These are phyloP conservation scores for Gavia stellata DNA, from an alignment of 2,113 vertebrate genomes.

Conservation along the genomic window DNA sequence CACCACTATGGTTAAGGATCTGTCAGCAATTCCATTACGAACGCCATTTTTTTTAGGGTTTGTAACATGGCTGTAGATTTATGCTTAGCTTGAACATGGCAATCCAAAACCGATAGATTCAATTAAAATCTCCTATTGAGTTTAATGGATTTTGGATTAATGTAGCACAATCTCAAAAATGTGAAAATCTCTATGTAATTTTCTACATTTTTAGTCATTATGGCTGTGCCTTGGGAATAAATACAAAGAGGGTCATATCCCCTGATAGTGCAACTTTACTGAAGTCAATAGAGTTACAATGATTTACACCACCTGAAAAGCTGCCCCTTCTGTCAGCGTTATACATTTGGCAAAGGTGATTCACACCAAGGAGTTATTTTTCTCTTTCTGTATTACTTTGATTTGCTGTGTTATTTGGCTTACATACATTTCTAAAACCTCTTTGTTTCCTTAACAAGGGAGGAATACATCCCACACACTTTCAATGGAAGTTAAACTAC, in stretches of 20 bases:
- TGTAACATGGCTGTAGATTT: background rate
- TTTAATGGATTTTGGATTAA: background rate
- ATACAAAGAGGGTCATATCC: background rate
- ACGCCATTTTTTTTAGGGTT: background rate
- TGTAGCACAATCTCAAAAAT: background rate
- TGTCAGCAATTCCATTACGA: slow-evolving; percentile 45
- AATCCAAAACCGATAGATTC: background rate
- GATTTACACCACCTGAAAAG: background rate
- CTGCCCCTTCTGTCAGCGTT: background rate
- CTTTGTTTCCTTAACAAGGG: background rate
- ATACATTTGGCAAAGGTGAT: background rate
- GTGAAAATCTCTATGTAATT: background rate
- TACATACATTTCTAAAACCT: background rate
- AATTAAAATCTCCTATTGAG: background rate
- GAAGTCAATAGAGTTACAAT: background rate
- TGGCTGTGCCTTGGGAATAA: background rate
- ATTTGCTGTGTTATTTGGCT: background rate
- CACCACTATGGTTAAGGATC: slow-evolving; percentile 33
- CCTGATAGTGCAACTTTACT: background rate
- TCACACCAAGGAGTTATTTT: background rate
- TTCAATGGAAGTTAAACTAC: background rate
- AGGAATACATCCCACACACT: background rate
- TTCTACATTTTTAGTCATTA: background rate
- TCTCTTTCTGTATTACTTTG: background rate
- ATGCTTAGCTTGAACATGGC: background rate